Base-by-base conservation (phyloP, 2,113 vertebrate genomes). In the Chionomys nivalis region DNA sequence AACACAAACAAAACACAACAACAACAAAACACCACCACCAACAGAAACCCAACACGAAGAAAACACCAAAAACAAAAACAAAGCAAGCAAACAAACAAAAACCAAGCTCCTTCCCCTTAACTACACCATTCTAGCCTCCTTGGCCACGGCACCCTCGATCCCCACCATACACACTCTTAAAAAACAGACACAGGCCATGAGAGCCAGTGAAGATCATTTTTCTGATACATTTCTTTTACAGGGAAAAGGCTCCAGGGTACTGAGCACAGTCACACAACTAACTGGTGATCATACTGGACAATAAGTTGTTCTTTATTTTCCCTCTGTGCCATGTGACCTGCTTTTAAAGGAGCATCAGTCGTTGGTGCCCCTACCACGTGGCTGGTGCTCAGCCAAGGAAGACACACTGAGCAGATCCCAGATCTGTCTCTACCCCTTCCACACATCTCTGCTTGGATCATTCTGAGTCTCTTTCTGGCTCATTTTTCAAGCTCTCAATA, bases 131-230 rank as follows among this genome's bases (percentile, higher is more conserved):
- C 9, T 66, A 33, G 26, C 13, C 1, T 33, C 17, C 31, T 65
- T 65, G 61, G 39, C 21, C 36, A n/a, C 2, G 3, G 21, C 52
- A 58, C 10, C 23, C 11, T 0, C 8, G 0, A 2, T 2, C 8
- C 36, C 16, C 16, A 7, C 6, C 7, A 68, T 17, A 70, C 70
- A 17, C 31, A 21, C n/a, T 36, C 72, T 73, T 24, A 42, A 42
- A 42, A 39, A 26, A 16, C 55, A 39, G 12, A 83, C n/a, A 63
- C 3, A 63, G 58, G 7, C 7, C 24, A 28, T 5, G 55, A 82
- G 55, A 65, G 9, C 39, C 58, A 2, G 5, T 36, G 2, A 16
- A 55, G 33, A 63, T 85, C 42, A 79, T 28, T 61, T 26, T 28
- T 13, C 13, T 28, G 58, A 88, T 28, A 36, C 11, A 13, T 75